Percentiles rank a stretch among this genome's conserved stretches.
phyloP scores from a whole-genome alignment of 2,888 invertebrate genomes.

The Gibbula magus region DNA sequence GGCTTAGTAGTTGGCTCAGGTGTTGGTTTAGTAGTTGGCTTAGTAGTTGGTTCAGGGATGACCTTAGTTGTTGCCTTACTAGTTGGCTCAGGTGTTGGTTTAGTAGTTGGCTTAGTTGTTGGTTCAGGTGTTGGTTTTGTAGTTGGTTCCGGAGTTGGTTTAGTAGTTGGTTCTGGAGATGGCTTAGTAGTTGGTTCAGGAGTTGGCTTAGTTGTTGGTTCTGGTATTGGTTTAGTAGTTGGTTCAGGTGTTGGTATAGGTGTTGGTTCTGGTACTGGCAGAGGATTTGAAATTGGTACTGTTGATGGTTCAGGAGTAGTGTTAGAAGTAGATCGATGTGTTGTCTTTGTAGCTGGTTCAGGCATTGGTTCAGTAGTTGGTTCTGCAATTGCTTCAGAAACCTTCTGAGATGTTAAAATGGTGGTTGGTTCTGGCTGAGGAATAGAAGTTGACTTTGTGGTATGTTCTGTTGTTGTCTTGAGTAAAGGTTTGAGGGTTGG shows the following conservation, averaged over 20 bases:
- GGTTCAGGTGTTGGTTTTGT: constrained; percentile 20
- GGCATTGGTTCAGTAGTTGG: constrained; percentile 28
- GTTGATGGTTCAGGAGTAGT: neutral
- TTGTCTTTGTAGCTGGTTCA: constrained; percentile 18
- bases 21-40: constrained; percentile 18
- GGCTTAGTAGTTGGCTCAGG: neutral
- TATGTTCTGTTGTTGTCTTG: constrained; percentile 9
- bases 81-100: constrained; percentile 15
- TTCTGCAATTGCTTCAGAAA: constrained; percentile 31
- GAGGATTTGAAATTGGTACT: neutral
- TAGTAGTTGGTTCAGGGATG: neutral
- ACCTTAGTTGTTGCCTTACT: neutral
- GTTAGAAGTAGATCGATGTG: neutral
- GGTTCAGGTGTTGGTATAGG: neutral
- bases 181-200: no score
- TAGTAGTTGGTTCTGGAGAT: neutral
- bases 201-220: neutral
- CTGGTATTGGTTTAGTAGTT: neutral
- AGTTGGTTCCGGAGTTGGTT: constrained; percentile 22
- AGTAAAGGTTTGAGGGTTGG: neutral
- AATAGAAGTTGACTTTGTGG: constrained; percentile 23
- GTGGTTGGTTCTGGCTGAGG: constrained; percentile 22
- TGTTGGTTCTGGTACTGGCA: neutral
- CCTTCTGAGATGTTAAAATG: constrained; percentile 16
- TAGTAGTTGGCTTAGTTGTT: neutral